Conservation (phyloP, 2,888 invertebrate genomes). For the Boloria selene region DNA sequence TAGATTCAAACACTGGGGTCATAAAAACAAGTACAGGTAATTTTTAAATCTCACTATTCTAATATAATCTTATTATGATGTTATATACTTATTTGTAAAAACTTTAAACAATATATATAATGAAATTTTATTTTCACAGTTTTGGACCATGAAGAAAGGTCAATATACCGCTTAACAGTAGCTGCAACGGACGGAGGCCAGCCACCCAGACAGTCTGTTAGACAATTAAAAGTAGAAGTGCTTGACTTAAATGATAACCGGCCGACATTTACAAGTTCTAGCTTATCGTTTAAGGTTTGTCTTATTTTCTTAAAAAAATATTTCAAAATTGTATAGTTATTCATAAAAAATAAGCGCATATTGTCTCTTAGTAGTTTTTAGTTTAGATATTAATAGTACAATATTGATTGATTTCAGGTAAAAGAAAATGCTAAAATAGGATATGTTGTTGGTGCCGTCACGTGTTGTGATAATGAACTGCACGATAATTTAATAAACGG, state of each 20-base stretch:
- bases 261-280: slow-evolving; percentile 95
- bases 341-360: too few species aligned
- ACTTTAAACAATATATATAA: background rate
- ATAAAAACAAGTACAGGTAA: slow-evolving; percentile 90
- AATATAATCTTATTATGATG: background rate
- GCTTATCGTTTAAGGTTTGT: slow-evolving; percentile 92
- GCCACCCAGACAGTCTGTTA: slow-evolving; percentile 90
- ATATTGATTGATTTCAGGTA: slow-evolving; percentile 76
- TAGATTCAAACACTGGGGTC: slow-evolving; percentile 91
- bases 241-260: slow-evolving; percentile 95
- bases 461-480: slow-evolving; percentile 86
- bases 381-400: background rate
- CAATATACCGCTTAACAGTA: slow-evolving; percentile 92
- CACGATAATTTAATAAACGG: slow-evolving; percentile 82
- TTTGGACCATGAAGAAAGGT: slow-evolving; percentile 93
- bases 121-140: slow-evolving; percentile 63
- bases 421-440: slow-evolving; percentile 91
- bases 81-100: background rate
- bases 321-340: too few species aligned
- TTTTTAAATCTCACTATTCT: background rate
- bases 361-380: too few species aligned
- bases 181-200: slow-evolving; percentile 93
- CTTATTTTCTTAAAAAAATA: slow-evolving; percentile 9
- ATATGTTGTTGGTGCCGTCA: slow-evolving; percentile 90
- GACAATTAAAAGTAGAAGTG: slow-evolving; percentile 94